These are phyloP conservation scores for Petrosia ficiformis DNA, from an alignment of 37 sponge, comb jelly and placozoan species.

Conservation along the genomic window DNA sequence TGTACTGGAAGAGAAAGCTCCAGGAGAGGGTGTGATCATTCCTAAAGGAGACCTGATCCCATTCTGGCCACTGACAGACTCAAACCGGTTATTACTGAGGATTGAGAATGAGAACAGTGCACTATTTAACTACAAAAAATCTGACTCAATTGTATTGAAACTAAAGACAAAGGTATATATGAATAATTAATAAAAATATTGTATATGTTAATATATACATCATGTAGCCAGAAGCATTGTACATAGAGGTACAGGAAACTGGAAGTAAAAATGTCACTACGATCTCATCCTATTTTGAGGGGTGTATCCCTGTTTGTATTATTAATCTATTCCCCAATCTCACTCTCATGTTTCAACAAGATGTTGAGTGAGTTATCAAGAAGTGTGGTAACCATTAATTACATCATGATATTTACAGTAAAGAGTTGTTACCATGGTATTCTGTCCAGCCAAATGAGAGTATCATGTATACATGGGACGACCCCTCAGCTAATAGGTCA, in stretches of 20 bases:
- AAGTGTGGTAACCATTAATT: neutral
- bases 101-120: constrained; percentile 13
- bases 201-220: too few relatives aligned
- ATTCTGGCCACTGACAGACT: constrained; percentile 52
- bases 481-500: constrained; percentile 46
- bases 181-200: neutral
- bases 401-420: neutral
- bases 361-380: constrained; percentile 36
- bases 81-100: constrained; percentile 14
- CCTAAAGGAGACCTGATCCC: constrained; percentile 20
- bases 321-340: constrained; percentile 69
- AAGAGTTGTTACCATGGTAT: neutral
- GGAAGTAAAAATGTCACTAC: constrained; percentile 54
- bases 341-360: constrained; percentile 48
- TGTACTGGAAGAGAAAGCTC: neutral
- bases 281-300: constrained; percentile 77
- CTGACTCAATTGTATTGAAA: constrained; percentile 47
- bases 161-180: constrained; percentile 38
- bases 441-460: constrained; percentile 43
- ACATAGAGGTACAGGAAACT: constrained; percentile 73
- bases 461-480: constrained; percentile 76
- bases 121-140: constrained; percentile 57
- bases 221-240: constrained; percentile 45
- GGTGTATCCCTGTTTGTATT: constrained; percentile 69
- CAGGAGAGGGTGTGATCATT: neutral